Percentiles rank a stretch among this genome's conserved stretches.
Evolutionary conservation across 30 jellyfish, hydroid and myxozoan genomes (phyloP).

Genomic region (Turritopsis rubra): DNA sequence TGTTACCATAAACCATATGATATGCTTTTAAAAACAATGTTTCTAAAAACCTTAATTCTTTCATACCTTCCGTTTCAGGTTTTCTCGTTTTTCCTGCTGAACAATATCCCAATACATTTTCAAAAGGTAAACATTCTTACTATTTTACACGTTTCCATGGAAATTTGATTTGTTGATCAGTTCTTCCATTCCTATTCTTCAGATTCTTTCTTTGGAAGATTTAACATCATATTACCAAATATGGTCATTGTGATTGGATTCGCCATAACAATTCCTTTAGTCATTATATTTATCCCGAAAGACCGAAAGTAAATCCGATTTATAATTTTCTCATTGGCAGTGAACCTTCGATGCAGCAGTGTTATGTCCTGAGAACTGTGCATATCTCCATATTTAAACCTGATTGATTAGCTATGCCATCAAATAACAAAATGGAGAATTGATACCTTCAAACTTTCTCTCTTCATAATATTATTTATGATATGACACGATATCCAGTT

Average conservation of each 20-base stretch:
- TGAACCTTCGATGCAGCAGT: neutral
- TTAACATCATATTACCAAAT: neutral
- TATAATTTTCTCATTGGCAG: neutral
- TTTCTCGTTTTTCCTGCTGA: constrained; percentile 16
- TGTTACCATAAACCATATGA: too few species aligned
- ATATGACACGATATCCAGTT: too few species aligned
- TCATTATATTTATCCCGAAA: neutral
- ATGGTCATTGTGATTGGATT: neutral
- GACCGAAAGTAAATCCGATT: neutral
- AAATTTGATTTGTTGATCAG: neutral
- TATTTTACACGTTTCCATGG: neutral
- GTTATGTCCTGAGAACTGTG: neutral
- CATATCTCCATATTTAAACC: neutral
- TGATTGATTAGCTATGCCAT: too few species aligned
- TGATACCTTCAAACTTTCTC: too few species aligned
- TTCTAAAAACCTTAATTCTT: neutral
- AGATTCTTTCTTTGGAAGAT: neutral
- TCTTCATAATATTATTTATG: too few species aligned
- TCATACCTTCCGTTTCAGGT: constrained; percentile 22
- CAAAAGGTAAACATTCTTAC: neutral
- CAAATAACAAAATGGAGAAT: too few species aligned
- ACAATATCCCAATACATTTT: constrained; percentile 6
- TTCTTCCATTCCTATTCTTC: neutral
- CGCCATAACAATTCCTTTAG: neutral
- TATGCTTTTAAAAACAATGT: neutral